Percentiles rank a stretch among this genome's conserved stretches.
phyloP scores from a whole-genome alignment of 53 echinoderm and acorn worm species.

The Holothuria scabra region DNA sequence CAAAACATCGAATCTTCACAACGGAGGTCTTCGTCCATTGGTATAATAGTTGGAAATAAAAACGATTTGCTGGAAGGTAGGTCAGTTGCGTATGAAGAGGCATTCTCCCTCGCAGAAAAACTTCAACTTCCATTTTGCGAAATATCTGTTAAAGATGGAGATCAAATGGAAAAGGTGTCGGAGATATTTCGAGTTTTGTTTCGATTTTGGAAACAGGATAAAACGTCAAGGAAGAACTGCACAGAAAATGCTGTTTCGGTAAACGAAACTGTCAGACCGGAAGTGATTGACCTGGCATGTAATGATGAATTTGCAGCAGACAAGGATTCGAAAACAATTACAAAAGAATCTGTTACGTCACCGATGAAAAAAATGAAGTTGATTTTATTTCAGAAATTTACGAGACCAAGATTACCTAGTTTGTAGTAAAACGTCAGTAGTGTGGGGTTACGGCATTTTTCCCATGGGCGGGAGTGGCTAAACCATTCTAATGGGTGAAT shows the following conservation, averaged over 20 bases:
- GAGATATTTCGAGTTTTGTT: conserved; percentile 76
- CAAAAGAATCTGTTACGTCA: conserved; percentile 32
- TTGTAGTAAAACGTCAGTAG: too few species aligned
- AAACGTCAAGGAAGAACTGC: conserved; percentile 26
- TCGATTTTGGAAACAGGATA: conserved; percentile 66
- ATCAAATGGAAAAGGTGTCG: conserved; percentile 73
- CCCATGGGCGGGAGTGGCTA: neutral
- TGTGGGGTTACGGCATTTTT: too few species aligned
- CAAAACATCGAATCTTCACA: conserved; percentile 66
- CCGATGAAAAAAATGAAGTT: conserved; percentile 34
- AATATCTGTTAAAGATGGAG: conserved; percentile 85
- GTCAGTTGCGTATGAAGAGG: conserved; percentile 69
- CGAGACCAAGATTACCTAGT: conserved; percentile 18
- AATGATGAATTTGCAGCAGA: too few species aligned
- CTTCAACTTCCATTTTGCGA: conserved; percentile 75
- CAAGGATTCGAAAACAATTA: neutral
- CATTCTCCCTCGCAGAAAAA: conserved; percentile 69
- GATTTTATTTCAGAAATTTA: conserved; percentile 16
- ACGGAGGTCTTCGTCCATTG: conserved; percentile 53
- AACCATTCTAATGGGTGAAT: too few species aligned
- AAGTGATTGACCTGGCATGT: too few species aligned
- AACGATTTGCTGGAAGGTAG: conserved; percentile 69
- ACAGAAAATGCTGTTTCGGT: too few species aligned
- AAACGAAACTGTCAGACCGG: too few species aligned
- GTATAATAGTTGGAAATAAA: conserved; percentile 84